phyloP scores from a whole-genome alignment of 2,797 vertebrate genomes.

The Phyllotis vaccarum region DNA sequence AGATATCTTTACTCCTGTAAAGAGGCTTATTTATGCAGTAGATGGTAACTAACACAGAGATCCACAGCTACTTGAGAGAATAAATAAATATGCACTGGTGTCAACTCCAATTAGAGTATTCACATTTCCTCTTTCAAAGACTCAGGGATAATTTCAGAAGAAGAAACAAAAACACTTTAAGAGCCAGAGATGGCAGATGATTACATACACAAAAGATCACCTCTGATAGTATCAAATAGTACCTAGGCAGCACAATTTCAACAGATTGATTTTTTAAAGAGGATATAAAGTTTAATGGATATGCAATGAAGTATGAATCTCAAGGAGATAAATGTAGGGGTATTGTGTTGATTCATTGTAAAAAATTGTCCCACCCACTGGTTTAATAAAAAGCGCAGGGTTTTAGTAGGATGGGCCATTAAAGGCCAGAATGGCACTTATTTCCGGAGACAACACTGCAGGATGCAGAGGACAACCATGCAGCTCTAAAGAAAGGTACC shows the following conservation, averaged over 20 bases:
- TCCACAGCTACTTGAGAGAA: not conserved
- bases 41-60: not conserved
- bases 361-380: too few relatives aligned
- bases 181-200: not conserved
- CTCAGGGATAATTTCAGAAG: not conserved
- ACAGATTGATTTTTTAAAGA: not conserved
- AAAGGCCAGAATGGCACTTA: too few relatives aligned
- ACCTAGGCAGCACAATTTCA: not conserved
- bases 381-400: too few relatives aligned
- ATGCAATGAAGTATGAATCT: not conserved
- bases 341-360: too few relatives aligned
- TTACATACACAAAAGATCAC: not conserved
- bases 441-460: too few relatives aligned
- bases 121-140: not conserved
- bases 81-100: not conserved
- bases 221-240: not conserved
- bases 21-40: not conserved
- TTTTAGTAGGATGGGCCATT: too few relatives aligned
- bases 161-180: not conserved
- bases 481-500: too few relatives aligned
- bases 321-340: too few relatives aligned
- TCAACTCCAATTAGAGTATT: not conserved
- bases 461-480: too few relatives aligned
- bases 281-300: too few relatives aligned
- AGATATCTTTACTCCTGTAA: not conserved